Evolutionary conservation across 2,113 vertebrate species (phyloP).

Genomic region (Myocastor coypus): DNA sequence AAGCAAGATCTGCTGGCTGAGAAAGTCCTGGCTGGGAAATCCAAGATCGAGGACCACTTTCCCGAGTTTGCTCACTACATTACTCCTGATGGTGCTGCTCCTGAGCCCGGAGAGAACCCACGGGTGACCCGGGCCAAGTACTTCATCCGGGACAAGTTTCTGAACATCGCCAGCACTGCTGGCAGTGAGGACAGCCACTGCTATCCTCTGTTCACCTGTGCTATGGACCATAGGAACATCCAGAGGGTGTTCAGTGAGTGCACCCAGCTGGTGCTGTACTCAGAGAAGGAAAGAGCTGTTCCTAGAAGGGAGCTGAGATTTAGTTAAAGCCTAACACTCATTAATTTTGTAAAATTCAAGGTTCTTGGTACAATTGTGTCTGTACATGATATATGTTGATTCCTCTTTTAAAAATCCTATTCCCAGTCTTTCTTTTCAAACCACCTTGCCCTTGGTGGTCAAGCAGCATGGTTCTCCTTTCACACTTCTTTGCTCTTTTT

Average conservation of each 20-base stretch:
- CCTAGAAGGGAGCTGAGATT: too few species aligned
- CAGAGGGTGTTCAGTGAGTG: slow-evolving; percentile 99
- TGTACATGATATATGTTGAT: too few species aligned
- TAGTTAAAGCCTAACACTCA: too few species aligned
- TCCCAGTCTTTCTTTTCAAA: too few species aligned
- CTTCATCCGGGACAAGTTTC: slow-evolving; percentile 98
- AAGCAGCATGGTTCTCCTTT: too few species aligned
- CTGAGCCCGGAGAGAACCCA: slow-evolving; percentile 96
- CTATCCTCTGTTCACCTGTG: slow-evolving; percentile 98
- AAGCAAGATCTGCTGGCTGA: slow-evolving; percentile 98
- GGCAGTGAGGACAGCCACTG: slow-evolving; percentile 98
- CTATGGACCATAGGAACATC: slow-evolving; percentile 98
- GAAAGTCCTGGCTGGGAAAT: slow-evolving; percentile 97
- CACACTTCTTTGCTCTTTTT: too few species aligned
- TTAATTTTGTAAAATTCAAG: too few species aligned
- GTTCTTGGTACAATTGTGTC: too few species aligned
- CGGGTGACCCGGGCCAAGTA: slow-evolving; percentile 99
- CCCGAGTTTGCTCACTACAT: slow-evolving; percentile 98
- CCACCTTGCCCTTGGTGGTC: too few species aligned
- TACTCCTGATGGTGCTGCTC: slow-evolving; percentile 97
- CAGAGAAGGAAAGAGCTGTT: too few species aligned
- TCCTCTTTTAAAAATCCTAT: too few species aligned
- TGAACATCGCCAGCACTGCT: slow-evolving; percentile 99
- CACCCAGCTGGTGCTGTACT: too few species aligned
- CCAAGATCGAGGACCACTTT: slow-evolving; percentile 99